Evolutionary conservation across 2,113 vertebrate genomes (phyloP).

Genomic region (Melozone crissalis): DNA sequence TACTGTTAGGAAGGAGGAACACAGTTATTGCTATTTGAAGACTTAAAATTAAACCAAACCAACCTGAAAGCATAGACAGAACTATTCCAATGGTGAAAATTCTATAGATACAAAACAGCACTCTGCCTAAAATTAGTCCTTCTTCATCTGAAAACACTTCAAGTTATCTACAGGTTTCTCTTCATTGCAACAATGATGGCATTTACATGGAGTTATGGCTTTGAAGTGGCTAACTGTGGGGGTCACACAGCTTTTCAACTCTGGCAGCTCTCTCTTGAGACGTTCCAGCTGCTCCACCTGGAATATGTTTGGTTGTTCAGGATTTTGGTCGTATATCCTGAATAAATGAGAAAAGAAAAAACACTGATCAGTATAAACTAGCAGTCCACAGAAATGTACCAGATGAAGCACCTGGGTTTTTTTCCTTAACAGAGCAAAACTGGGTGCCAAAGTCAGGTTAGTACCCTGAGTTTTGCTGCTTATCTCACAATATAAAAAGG

Average conservation of each 20-base stretch:
- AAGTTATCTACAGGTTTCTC: conserved; percentile 67
- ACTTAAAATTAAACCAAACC: conserved; percentile 36
- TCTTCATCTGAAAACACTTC: conserved; percentile 50
- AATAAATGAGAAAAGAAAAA: conserved; percentile 7
- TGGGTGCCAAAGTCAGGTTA: neutral
- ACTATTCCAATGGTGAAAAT: conserved; percentile 4
- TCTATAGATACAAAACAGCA: neutral
- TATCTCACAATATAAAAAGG: neutral
- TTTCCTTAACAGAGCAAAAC: neutral
- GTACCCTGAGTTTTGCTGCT: neutral
- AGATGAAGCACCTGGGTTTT: neutral
- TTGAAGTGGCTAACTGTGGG: conserved; percentile 82
- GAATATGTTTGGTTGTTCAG: conserved; percentile 91
- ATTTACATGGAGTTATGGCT: conserved; percentile 63
- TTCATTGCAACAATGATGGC: conserved; percentile 22
- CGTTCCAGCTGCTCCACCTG: conserved; percentile 91
- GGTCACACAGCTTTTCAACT: conserved; percentile 83
- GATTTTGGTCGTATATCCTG: conserved; percentile 90
- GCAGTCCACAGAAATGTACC: neutral
- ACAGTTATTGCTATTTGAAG: conserved; percentile 75
- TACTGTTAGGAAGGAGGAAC: conserved; percentile 58
- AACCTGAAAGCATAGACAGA: conserved; percentile 46
- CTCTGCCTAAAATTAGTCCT: conserved; percentile 4
- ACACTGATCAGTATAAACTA: neutral
- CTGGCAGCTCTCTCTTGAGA: conserved; percentile 85